Conservation (phyloP, 2,888 invertebrate genomes). For the Dermolepida albohirtum region DNA sequence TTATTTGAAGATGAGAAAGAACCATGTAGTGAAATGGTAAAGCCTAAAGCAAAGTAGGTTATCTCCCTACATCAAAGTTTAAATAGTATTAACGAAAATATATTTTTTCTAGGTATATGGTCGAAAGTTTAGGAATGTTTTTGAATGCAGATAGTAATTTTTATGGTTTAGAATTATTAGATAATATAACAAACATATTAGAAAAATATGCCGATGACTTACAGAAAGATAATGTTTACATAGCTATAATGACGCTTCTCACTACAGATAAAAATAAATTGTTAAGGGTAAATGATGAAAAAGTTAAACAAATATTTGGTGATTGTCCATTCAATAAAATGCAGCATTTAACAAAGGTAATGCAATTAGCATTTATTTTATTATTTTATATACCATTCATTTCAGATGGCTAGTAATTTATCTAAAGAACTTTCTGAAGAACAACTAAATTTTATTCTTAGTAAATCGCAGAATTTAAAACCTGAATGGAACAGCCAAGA, state of each 20-base stretch:
- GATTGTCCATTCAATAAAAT: conserved; percentile 47
- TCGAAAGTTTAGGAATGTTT: conserved; percentile 47
- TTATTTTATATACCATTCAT: conserved; percentile 16
- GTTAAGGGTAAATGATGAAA: conserved; percentile 47
- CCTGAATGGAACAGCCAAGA: conserved; percentile 39
- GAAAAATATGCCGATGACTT: conserved; percentile 41
- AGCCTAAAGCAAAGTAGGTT: conserved; percentile 39
- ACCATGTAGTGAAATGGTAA: conserved; percentile 22
- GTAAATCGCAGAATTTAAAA: conserved; percentile 23
- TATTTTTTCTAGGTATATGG: conserved; percentile 44
- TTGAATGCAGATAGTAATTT: conserved; percentile 47
- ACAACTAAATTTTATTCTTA: conserved; percentile 46
- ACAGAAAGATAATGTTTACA: conserved; percentile 41
- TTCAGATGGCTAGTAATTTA: conserved; percentile 47
- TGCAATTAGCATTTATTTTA: background rate
- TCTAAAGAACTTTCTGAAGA: conserved; percentile 47
- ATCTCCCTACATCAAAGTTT: background rate
- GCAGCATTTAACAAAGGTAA: conserved; percentile 45
- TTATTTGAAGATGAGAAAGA: conserved; percentile 24
- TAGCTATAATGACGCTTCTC: conserved; percentile 48
- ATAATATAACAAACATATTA: conserved; percentile 44
- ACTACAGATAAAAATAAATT: conserved; percentile 50
- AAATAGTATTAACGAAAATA: too few relatives aligned
- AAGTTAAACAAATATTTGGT: conserved; percentile 49
- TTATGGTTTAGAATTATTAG: conserved; percentile 48